Conservation (phyloP, 2,113 vertebrate species). For the Mormyrus lacerda region DNA sequence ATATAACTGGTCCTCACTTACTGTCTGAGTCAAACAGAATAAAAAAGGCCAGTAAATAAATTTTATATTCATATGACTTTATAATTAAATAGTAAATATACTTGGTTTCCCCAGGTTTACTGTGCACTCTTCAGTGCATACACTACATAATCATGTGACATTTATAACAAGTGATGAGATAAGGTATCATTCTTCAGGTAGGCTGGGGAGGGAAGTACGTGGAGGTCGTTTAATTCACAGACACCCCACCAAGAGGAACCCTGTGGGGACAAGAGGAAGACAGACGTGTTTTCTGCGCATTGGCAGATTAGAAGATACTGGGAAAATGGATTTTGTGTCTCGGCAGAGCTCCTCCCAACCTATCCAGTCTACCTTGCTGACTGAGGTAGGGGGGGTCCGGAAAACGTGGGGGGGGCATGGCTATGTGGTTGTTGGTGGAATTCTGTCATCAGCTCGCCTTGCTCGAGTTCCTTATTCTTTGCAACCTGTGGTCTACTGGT, state of each 20-base stretch:
- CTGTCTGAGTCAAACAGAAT: not conserved
- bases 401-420: not conserved
- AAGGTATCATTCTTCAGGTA: not conserved
- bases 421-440: not conserved
- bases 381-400: not conserved
- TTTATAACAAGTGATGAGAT: not conserved
- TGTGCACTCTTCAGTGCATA: not conserved
- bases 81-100: not conserved
- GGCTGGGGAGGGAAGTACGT: not conserved
- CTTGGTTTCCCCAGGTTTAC: not conserved
- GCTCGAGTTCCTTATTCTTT: not conserved
- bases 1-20: not conserved
- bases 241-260: not conserved
- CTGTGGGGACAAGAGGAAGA: not conserved
- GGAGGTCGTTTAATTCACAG: not conserved
- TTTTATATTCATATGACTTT: not conserved
- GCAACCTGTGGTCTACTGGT: not conserved
- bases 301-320: slow-evolving; percentile 3
- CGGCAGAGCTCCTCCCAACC: not conserved
- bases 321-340: slow-evolving; percentile 5
- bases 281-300: not conserved
- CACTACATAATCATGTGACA: not conserved
- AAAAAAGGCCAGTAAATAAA: not conserved
- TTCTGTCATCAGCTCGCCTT: not conserved
- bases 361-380: not conserved